Evolutionary conservation across 2,888 invertebrate species (phyloP).

Genomic region (Nemotelus pantherinus): DNA sequence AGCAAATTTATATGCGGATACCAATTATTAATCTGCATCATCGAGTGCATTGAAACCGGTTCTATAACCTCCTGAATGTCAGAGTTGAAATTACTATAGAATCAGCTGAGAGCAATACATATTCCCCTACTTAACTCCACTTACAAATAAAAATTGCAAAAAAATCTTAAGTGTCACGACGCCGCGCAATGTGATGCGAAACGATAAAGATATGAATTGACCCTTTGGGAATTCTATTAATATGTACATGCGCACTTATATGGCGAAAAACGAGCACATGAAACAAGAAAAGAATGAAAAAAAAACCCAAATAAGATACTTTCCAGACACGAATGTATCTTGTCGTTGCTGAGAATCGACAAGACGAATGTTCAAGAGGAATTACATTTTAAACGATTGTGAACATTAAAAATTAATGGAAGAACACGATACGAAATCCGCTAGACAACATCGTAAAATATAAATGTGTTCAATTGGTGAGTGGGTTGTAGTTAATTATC

Average conservation of each 20-base stretch:
- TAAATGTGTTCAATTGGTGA: conserved; percentile 39
- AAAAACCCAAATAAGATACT: background rate
- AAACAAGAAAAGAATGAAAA: background rate
- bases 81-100: too few species aligned
- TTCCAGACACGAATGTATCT: background rate
- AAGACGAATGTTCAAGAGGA: conserved; percentile 17
- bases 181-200: background rate
- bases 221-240: conserved; percentile 39
- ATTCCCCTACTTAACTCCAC: too few species aligned
- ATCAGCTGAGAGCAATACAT: too few species aligned
- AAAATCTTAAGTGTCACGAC: background rate
- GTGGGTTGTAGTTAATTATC: conserved; percentile 35
- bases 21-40: too few species aligned
- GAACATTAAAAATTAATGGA: conserved; percentile 40
- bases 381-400: conserved; percentile 34
- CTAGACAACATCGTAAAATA: conserved; percentile 29
- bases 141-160: too few species aligned
- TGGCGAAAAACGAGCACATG: background rate
- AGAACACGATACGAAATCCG: conserved; percentile 35
- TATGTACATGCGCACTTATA: background rate
- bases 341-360: background rate
- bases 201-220: conserved; percentile 26
- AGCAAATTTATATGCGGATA: too few species aligned
- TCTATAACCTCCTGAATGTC: too few species aligned
- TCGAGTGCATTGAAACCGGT: too few species aligned